Percentiles rank a stretch among this genome's conserved stretches.
Evolutionary conservation across 2,888 invertebrate species (phyloP).

Genomic region (Carpatolechia fugitivella): DNA sequence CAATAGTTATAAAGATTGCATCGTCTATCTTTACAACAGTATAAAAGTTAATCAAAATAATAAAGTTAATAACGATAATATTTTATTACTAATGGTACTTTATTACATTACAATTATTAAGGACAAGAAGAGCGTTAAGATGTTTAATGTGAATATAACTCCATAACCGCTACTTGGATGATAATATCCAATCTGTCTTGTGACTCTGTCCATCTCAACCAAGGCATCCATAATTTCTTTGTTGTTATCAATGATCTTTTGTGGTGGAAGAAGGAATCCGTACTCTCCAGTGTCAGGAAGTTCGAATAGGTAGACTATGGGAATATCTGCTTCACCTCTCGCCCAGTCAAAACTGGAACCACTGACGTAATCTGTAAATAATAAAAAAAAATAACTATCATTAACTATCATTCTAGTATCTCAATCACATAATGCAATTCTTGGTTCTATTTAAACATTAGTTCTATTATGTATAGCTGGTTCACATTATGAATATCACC

Average conservation of each 20-base stretch:
- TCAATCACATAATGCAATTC: too few relatives aligned
- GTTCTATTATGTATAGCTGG: too few relatives aligned
- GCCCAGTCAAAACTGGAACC: constrained; percentile 75
- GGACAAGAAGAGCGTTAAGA: constrained; percentile 2
- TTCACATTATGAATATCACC: too few relatives aligned
- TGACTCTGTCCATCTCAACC: constrained; percentile 36
- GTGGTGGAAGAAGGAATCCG: constrained; percentile 72
- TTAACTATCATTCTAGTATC: too few relatives aligned
- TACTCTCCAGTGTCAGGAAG: constrained; percentile 68
- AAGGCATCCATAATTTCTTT: constrained; percentile 49
- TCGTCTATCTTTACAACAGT: background rate
- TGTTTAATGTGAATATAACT: background rate
- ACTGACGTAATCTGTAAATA: constrained; percentile 51
- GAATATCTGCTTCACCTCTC: constrained; percentile 62
- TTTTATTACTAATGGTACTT: background rate
- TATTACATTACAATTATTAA: constrained; percentile 4
- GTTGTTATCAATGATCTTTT: constrained; percentile 56
- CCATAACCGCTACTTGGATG: background rate
- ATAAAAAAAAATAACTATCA: background rate
- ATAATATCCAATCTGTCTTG: constrained; percentile 27
- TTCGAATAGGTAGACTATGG: constrained; percentile 73
- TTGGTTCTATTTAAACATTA: too few relatives aligned
- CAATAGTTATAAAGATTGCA: constrained; percentile 4
- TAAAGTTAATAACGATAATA: background rate
- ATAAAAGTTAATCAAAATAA: background rate